phyloP scores from a whole-genome alignment of 1,140 invertebrate species.

The Penaeus chinensis region DNA sequence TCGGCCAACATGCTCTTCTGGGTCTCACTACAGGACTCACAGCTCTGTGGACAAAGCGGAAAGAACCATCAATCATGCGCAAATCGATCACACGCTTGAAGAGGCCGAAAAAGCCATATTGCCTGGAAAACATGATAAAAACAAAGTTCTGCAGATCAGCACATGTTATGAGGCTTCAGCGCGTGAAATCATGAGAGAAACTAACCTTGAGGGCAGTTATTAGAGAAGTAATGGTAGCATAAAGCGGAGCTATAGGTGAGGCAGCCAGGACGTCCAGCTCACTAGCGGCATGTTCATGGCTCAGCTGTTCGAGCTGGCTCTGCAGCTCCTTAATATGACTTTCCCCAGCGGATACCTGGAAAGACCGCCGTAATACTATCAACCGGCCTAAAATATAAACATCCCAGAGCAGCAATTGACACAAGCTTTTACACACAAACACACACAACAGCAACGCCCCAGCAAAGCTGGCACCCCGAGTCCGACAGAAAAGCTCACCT shows the following conservation, averaged over 20 bases:
- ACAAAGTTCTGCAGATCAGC: neutral
- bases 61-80: neutral
- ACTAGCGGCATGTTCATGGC: conserved; percentile 49
- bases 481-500: conserved; percentile 25
- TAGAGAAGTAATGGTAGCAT: conserved; percentile 37
- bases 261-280: conserved; percentile 57
- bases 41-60: conserved; percentile 29
- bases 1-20: conserved; percentile 35
- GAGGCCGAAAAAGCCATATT: no score
- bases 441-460: no score
- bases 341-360: conserved; percentile 46
- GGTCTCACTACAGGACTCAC: conserved; percentile 43
- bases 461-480: no score
- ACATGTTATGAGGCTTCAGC: neutral
- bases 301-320: conserved; percentile 58
- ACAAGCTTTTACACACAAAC: neutral
- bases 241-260: conserved; percentile 45
- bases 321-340: conserved; percentile 55
- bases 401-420: neutral
- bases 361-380: neutral
- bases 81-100: no score
- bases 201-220: conserved; percentile 48
- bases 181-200: neutral
- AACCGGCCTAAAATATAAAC: neutral
- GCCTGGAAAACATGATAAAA: neutral